Base-by-base conservation (phyloP, 2,113 vertebrate species). In the Eubucco bourcierii region DNA sequence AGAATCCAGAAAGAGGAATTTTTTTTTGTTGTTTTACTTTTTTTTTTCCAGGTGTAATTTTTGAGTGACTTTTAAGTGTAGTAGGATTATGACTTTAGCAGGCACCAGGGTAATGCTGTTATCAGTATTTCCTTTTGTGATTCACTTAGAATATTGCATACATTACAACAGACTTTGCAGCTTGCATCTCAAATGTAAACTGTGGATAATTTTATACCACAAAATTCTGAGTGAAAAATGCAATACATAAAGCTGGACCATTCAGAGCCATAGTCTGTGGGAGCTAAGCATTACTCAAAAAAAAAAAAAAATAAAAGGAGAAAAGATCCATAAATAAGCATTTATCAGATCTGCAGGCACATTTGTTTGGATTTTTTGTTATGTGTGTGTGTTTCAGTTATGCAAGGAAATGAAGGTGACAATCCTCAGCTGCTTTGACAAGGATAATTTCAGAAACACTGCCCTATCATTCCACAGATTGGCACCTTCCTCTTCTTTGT, bases 401-500 rank as follows among this genome's bases (percentile, higher is more conserved):
- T 83, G 76, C 90, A 94, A 86, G 85, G 87, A 78, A 93, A 88
- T 56, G 80, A 93, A 91, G 1, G 19, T 91, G 95, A 89, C 90
- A 87, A 71, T 94, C 73, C 77, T 91, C 46, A 15, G 53, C 78
- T 93, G 73, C 85, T 95, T 91, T 91, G 93, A 91, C 19, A 18
- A 75, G 82, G 90, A 93, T 95, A 88, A 93, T 91, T 95, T 95
- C 87, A 91, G 95, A 90, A 95, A 88, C 82, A 21, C 34, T 95
- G 76, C 85, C 91, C 79, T 83, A 44, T 87, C 89, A 64, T 94
- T 94, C 79, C 59, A 78, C 82, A 84, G 73, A 80, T 94, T 87
- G 84, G 72, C 84, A 87, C 76, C 63, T 96, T 96, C 91, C 87
- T 66, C 70, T 83, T 79, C 92, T 94, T 95, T 91, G 89, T 84